These are phyloP conservation scores for Eurypyga helias DNA, from an alignment of 2,113 vertebrate species.

Conservation along the genomic window DNA sequence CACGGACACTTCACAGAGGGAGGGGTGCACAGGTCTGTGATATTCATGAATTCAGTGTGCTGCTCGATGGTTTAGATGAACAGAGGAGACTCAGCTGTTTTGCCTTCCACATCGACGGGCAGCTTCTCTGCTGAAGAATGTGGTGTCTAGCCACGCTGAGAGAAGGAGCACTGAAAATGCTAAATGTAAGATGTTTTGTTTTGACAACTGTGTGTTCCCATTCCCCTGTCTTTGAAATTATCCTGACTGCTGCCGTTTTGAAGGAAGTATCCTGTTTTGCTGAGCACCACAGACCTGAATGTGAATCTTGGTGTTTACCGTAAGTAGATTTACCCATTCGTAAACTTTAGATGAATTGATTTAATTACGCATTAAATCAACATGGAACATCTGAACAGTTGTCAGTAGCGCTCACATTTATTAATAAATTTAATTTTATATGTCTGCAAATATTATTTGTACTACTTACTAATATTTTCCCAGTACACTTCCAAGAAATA, in stretches of 20 bases:
- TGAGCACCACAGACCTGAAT: not conserved
- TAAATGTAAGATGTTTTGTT: not conserved
- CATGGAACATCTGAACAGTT: not conserved
- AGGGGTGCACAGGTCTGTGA: not conserved
- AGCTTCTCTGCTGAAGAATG: not conserved
- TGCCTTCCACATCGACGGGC: not conserved
- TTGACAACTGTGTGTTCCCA: not conserved
- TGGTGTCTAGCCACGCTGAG: not conserved
- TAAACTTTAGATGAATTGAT: not conserved
- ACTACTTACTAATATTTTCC: not conserved
- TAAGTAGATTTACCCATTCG: not conserved
- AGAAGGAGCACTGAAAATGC: not conserved
- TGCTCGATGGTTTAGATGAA: not conserved
- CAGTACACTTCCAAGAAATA: not conserved
- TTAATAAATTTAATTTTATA: not conserved
- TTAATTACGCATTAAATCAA: not conserved
- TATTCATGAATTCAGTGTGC: not conserved
- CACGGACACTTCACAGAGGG: rapidly evolving
- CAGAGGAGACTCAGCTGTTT: not conserved
- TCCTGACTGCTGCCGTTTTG: not conserved
- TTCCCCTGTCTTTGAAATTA: not conserved
- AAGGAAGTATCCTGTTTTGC: not conserved
- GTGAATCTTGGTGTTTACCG: not conserved
- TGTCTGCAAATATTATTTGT: not conserved
- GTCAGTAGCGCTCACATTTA: not conserved